Evolutionary conservation across 2,888 invertebrate species (phyloP), one percentile per base, ranked within the genome.

Genomic region (Achlya flavicornis): DNA sequence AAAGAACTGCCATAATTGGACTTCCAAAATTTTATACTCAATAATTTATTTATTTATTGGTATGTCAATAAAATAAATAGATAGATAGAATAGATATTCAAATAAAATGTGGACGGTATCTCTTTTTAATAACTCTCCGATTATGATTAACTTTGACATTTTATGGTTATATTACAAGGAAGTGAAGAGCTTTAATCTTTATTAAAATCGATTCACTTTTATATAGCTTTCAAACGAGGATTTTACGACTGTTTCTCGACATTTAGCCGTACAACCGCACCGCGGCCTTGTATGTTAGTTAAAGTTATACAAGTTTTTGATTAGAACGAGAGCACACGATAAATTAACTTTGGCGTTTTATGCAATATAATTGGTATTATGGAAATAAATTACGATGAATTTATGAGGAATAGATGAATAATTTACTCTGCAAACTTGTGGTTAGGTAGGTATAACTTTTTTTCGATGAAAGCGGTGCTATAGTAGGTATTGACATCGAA

Each of bases 81-180:
- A n/a, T n/a, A 26, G 1, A 26, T 2, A 26, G 26, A 26, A 26
- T 26, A 26, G 2, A 26, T 26, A 26, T 26, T 26, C 26, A 26
- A 26, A 26, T 26, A 26, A 26, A 26, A 26, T 26, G 26, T 35
- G 35, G 7, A 35, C 35, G 4, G 1, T 35, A 35, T 19, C 7
- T 53, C 10, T n/a, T 1, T 6, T 53, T n/a, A 53, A 19, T n/a
- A n/a, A 53, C 4, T 1, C 53, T 19, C 53, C 10, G 53, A 53
- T 53, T 53, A 53, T 53, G 53, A 53, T 53, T 53, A 19, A 53
- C 53, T 53, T 53, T 53, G 53, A 53, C 53, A 53, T 53, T 53
- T 53, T 19, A 53, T n/a, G 53, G 7, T 53, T 53, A 53, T 53
- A 19, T n/a, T 53, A 53, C 19, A 53, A 53, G 53, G 16, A 19